A percentile compares a stretch with the other conserved stretches of the same genome.
These are phyloP conservation scores for Mythimna impura DNA, from an alignment of 2,888 invertebrate genomes.

Conservation along the genomic window DNA sequence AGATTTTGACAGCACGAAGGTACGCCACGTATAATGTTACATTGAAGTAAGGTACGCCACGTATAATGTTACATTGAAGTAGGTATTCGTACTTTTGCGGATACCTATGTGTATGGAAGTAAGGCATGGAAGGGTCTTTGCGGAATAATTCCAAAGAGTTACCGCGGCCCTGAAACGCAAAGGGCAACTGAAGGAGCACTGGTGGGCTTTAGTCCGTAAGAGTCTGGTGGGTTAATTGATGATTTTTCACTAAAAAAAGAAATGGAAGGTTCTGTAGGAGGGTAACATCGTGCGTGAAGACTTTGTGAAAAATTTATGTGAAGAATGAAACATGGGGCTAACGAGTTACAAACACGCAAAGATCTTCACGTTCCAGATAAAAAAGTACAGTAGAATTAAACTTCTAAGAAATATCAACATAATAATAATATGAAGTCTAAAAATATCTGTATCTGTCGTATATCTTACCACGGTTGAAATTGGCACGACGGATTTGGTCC, in stretches of 20 bases:
- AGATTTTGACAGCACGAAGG: constrained; percentile 63
- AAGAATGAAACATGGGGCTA: neutral
- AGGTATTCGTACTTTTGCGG: neutral
- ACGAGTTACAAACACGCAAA: neutral
- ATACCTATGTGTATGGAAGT: too few relatives aligned
- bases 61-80: constrained; percentile 24
- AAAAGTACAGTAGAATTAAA: neutral
- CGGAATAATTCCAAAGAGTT: too few relatives aligned
- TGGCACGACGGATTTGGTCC: too few relatives aligned
- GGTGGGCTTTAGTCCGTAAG: too few relatives aligned
- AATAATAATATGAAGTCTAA: neutral
- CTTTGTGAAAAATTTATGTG: constrained; percentile 1
- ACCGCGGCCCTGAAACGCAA: too few relatives aligned
- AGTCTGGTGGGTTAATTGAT: too few relatives aligned
- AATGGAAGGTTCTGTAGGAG: neutral
- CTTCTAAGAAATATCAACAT: neutral
- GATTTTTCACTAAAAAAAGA: too few relatives aligned
- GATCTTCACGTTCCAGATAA: neutral
- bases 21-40: constrained; percentile 22
- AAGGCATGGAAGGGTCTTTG: too few relatives aligned
- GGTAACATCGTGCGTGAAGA: neutral
- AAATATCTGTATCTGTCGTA: neutral
- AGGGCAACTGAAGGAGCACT: too few relatives aligned
- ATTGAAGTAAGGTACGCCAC: constrained; percentile 31
- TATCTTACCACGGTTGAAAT: too few relatives aligned